Percentiles rank a stretch among this genome's conserved stretches.
Conservation (phyloP, 1,140 invertebrate genomes). For the Steinernema khuongi region DNA sequence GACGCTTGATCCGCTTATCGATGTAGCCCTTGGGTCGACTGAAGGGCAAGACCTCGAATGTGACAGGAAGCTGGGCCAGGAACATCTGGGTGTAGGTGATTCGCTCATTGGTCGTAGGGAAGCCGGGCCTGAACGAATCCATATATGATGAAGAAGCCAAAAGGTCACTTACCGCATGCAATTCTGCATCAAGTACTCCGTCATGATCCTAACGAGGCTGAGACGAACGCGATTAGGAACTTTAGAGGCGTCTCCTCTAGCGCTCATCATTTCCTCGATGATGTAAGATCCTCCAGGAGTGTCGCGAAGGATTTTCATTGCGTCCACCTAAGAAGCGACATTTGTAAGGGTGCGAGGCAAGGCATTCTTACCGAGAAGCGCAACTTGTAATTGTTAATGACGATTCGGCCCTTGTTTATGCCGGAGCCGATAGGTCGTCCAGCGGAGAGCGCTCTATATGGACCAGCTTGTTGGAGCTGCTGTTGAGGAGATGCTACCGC, state of each 20-base stretch:
- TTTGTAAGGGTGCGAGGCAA: neutral
- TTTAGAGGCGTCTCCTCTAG: neutral
- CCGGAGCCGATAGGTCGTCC: neutral
- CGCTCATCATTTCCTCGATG: neutral
- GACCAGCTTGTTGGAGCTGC: neutral
- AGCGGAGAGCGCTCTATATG: neutral
- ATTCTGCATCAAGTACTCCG: neutral
- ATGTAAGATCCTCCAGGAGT: neutral
- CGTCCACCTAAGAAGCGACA: neutral
- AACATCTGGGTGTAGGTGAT: conserved; percentile 10
- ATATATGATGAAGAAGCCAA: neutral
- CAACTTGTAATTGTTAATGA: neutral
- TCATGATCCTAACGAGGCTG: neutral
- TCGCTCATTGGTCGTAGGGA: neutral
- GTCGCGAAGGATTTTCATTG: neutral
- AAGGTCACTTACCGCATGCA: neutral
- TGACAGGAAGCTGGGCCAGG: neutral
- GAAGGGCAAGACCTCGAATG: neutral
- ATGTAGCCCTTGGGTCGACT: conserved; percentile 3
- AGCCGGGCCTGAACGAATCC: neutral
- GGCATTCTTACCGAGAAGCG: neutral
- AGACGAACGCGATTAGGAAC: neutral
- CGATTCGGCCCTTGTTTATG: neutral
- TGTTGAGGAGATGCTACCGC: neutral
- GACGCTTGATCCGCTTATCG: conserved; percentile 6